Evolutionary conservation across 2,888 invertebrate genomes (phyloP).

Genomic region (Watsonalla cultraria): DNA sequence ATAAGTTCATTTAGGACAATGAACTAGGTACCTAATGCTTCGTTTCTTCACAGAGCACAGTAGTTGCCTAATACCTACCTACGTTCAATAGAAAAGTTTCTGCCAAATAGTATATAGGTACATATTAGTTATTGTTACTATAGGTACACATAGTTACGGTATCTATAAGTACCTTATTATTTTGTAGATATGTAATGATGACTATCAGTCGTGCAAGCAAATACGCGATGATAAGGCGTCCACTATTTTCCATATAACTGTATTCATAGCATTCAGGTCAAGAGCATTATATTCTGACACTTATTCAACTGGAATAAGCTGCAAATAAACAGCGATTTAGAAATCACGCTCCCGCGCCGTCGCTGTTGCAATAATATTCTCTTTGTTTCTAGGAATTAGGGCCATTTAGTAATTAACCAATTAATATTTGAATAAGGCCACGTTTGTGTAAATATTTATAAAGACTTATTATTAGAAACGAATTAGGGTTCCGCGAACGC

Average conservation of each 20-base stretch:
- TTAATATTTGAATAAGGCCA: constrained; percentile 23
- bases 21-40: too few species aligned
- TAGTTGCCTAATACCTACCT: too few species aligned
- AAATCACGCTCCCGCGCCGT: constrained; percentile 7
- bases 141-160: not conserved
- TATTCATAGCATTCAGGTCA: not conserved
- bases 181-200: not conserved
- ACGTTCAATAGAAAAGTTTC: too few species aligned
- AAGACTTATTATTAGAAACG: constrained; percentile 13
- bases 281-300: not conserved
- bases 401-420: constrained; percentile 29
- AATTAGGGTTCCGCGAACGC: constrained; percentile 27
- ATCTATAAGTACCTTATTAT: not conserved
- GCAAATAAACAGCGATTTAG: not conserved
- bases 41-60: too few species aligned
- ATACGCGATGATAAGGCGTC: not conserved
- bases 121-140: not conserved
- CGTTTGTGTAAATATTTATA: constrained; percentile 36
- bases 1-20: too few species aligned
- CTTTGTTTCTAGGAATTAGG: constrained; percentile 31
- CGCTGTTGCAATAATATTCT: constrained; percentile 29
- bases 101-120: too few species aligned
- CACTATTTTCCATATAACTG: not conserved
- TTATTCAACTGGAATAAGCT: not conserved
- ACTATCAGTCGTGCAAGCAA: not conserved